phyloP scores from a whole-genome alignment of 2,797 vertebrate genomes.

The Macropodus opercularis region DNA sequence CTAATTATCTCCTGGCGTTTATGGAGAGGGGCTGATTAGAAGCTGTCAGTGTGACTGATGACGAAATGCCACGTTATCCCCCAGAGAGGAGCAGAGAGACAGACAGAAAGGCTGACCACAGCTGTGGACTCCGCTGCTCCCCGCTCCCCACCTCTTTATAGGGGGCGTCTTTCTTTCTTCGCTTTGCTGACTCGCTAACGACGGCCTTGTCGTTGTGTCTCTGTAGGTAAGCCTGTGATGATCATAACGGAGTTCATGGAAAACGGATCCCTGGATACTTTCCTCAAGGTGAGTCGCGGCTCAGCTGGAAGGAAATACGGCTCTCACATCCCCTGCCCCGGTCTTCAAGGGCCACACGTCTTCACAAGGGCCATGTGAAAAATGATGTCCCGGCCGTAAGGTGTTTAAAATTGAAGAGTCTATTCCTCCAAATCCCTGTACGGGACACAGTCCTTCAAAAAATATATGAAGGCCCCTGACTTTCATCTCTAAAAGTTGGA shows the following conservation, averaged over 20 bases:
- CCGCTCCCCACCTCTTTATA: slow-evolving; percentile 54
- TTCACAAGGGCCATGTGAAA: slow-evolving; percentile 31
- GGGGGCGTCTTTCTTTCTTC: slow-evolving; percentile 46
- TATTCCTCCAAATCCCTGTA: slow-evolving; percentile 1
- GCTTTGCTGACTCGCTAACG: slow-evolving; percentile 49
- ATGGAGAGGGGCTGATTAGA: slow-evolving; percentile 84
- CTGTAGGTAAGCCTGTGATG: slow-evolving; percentile 85
- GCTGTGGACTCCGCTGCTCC: slow-evolving; percentile 56
- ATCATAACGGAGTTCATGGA: slow-evolving; percentile 87
- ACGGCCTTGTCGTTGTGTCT: slow-evolving; percentile 45
- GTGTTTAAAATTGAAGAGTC: slow-evolving; percentile 18
- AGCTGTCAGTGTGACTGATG: slow-evolving; percentile 84
- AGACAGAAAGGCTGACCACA: slow-evolving; percentile 62
- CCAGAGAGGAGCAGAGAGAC: slow-evolving; percentile 55
- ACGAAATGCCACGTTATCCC: slow-evolving; percentile 75
- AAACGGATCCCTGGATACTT: slow-evolving; percentile 84
- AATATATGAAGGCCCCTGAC: not conserved
- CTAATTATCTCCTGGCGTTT: slow-evolving; percentile 83
- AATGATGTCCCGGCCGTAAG: slow-evolving; percentile 32
- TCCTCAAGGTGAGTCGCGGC: slow-evolving; percentile 81
- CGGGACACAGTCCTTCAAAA: slow-evolving; percentile 21
- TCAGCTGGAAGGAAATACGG: slow-evolving; percentile 21
- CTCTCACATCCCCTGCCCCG: slow-evolving; percentile 13
- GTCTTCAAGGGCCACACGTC: slow-evolving; percentile 2
- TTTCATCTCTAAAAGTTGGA: slow-evolving; percentile 24